phyloP scores from a whole-genome alignment of 2,113 vertebrate species.

The Aramus guarauna region DNA sequence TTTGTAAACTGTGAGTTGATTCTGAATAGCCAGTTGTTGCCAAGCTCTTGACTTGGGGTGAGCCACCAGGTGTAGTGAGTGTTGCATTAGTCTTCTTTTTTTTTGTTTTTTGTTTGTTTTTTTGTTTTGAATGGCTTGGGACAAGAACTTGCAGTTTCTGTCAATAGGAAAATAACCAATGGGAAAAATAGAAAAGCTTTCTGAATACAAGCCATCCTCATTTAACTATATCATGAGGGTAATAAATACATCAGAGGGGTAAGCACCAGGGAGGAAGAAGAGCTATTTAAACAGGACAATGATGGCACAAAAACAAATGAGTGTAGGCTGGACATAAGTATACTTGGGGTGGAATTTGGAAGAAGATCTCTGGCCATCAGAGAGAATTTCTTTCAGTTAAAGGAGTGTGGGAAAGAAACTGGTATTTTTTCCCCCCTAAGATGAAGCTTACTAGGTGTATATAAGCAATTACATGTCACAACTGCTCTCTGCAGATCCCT shows the following conservation, averaged over 20 bases:
- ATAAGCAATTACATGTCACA: neutral
- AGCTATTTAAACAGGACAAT: constrained; percentile 5
- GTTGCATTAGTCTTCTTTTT: fast-evolving
- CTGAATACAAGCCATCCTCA: neutral
- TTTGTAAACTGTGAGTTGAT: neutral
- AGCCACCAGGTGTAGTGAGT: neutral
- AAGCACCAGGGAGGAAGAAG: constrained; percentile 2
- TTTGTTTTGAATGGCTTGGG: neutral
- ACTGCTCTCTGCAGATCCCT: neutral
- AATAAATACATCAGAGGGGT: constrained; percentile 3
- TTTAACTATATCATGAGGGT: neutral
- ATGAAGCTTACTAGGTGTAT: neutral
- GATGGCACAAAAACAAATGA: neutral
- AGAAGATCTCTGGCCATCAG: neutral
- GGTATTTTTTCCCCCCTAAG: neutral
- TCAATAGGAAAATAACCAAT: neutral
- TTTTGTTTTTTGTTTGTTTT: neutral
- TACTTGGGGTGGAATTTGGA: neutral
- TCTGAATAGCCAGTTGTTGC: neutral
- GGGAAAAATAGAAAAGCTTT: neutral
- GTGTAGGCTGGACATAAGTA: neutral
- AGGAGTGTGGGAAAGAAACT: neutral
- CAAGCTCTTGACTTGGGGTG: neutral
- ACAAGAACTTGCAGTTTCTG: neutral
- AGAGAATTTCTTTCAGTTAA: neutral